phyloP scores from a whole-genome alignment of 35 echinoderm and acorn worm genomes.

The Acanthaster planci region DNA sequence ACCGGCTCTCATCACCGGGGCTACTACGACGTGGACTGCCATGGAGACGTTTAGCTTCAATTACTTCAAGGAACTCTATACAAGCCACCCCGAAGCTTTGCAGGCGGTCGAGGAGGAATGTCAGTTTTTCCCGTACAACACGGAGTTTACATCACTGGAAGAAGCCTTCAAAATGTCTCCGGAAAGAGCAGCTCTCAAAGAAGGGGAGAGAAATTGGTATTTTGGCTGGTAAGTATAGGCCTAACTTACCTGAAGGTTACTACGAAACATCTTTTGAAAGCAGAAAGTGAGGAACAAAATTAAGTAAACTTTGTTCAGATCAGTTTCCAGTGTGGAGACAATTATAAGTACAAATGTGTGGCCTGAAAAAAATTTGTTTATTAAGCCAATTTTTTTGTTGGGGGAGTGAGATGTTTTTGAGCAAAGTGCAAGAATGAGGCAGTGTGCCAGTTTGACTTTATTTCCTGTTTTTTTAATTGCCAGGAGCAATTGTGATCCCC shows the following conservation, averaged over 20 bases:
- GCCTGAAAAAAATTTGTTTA: not conserved
- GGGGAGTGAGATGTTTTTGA: too few species aligned
- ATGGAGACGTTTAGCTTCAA: slow-evolving; percentile 61
- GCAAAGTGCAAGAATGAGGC: too few species aligned
- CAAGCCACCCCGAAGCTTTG: slow-evolving; percentile 41
- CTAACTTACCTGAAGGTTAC: too few species aligned
- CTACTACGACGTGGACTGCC: slow-evolving; percentile 70
- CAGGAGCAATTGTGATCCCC: slow-evolving; percentile 87
- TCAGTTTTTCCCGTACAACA: slow-evolving; percentile 82
- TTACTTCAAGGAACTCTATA: slow-evolving; percentile 80
- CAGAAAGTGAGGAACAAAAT: not conserved
- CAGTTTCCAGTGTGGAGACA: not conserved
- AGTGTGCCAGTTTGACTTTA: not conserved
- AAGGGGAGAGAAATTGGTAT: slow-evolving; percentile 63
- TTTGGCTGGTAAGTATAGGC: slow-evolving; percentile 93
- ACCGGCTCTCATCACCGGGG: slow-evolving; percentile 65
- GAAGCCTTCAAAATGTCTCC: slow-evolving; percentile 76
- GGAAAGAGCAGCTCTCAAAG: slow-evolving; percentile 50
- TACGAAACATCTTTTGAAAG: not conserved
- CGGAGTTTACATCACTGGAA: slow-evolving; percentile 61
- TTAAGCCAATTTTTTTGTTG: too few species aligned
- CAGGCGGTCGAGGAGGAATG: slow-evolving; percentile 63
- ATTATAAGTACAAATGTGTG: not conserved
- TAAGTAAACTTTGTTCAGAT: not conserved
- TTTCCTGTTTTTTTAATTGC: not conserved